Evolutionary conservation across 2,113 vertebrate species (phyloP), one percentile per base, ranked within the genome.

Genomic region (Hippolais icterina): DNA sequence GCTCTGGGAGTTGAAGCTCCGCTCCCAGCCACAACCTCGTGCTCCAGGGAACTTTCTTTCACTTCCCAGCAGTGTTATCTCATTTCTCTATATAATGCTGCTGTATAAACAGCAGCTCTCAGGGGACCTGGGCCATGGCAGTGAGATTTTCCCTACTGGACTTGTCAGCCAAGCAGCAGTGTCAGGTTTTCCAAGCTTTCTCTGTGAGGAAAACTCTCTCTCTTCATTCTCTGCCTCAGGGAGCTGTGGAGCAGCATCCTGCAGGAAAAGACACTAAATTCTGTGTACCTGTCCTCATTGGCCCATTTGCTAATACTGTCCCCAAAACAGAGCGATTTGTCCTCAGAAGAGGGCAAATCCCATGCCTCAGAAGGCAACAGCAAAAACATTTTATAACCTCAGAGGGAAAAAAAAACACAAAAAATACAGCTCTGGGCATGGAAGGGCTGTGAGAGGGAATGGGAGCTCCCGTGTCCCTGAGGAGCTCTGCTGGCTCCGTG

Each of bases 271-370:
- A 11, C 54, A 4, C 18, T 12, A 5, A 56, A 12, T 25, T 21
- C 15, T 4, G 11, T 6, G 8, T 12, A 27, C 53, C 2, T 22
- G 29, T 35, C 64, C 69, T 9, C 15, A 29, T 2, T 0, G 0
- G 9, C 60, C 49, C 4, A 0, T 59, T 60, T 76, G 49, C 44
- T 49, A 18, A 28, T 4, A 3, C 3, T 27, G 60, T 13, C 56
- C 79, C 76, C 60, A 46, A 25, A 90, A 8, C 23, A 70, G 47
- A 71, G 46, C 31, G 22, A 61, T 83, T 68, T 76, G 41, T 57
- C 41, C 60, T 46, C 16, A 19, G 46, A 47, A 63, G 27, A 68
- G 41, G 33, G 52, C 21, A 68, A 57, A 59, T 10, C 6, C 5
- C 6, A 4, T 9, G 15, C 13, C 31, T 39, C 49, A 57, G 39